Evolutionary conservation across 2,888 invertebrate species (phyloP).

Genomic region (Drosophila eohydei): DNA sequence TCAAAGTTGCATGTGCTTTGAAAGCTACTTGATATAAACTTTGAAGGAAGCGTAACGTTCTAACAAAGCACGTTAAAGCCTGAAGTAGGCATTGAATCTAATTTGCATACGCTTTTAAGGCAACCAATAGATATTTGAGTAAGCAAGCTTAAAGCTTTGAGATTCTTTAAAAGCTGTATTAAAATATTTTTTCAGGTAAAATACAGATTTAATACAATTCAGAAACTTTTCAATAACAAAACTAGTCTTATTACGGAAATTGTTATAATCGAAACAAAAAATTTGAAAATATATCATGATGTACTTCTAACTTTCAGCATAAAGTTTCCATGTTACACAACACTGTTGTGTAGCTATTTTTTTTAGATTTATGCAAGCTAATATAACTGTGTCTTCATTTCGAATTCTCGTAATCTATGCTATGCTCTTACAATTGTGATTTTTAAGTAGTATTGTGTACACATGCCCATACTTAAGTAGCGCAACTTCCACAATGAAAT

Average conservation of each 20-base stretch:
- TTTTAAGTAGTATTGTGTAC: conserved; percentile 11
- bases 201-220: too few species aligned
- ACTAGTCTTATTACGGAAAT: too few species aligned
- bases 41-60: neutral
- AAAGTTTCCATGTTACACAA: neutral
- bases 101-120: too few species aligned
- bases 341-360: too few species aligned
- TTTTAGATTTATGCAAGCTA: neutral
- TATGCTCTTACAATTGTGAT: conserved; percentile 5
- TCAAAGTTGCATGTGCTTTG: neutral
- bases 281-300: neutral
- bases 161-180: too few species aligned
- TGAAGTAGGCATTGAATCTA: too few species aligned
- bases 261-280: too few species aligned
- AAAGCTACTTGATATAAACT: neutral
- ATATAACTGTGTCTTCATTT: conserved; percentile 3
- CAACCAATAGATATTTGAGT: too few species aligned
- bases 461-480: conserved; percentile 6
- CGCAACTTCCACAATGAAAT: conserved; percentile 12
- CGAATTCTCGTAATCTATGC: conserved; percentile 10
- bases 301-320: neutral
- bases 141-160: too few species aligned
- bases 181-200: too few species aligned
- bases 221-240: too few species aligned
- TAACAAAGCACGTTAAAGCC: too few species aligned